Evolutionary conservation across 35 echinoderm and acorn worm species (phyloP), one percentile per base, ranked within the genome.

Genomic region (Lytechinus pictus): DNA sequence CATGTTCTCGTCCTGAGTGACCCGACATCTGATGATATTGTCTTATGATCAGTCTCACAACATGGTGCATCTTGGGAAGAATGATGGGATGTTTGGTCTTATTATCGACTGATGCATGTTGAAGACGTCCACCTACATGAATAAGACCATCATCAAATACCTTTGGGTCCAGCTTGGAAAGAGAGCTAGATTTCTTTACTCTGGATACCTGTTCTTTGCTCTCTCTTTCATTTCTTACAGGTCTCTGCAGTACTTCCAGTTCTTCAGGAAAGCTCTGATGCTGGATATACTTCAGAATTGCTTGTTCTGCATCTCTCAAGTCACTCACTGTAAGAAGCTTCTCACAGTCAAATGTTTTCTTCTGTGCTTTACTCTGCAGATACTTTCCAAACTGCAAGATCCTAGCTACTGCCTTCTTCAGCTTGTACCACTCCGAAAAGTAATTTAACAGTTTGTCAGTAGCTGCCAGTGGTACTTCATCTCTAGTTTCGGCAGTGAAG

Each of bases 61-160:
- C 27, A 94, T 71, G 60, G 52, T 57, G 44, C 44, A 52, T 95
- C 95, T 98, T 96, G 4, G 96, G 97, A 52, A 98, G 52, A 27
- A 98, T 95, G 9, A 94, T 28, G 12, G 94, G 94, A 95, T 95
- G 72, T 27, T 95, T 95, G 9, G 52, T 52, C 53, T 95, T 1
- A 3, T 27, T 4, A 14, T 79, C 60, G 9, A 95, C 8, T 87
- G 60, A 54, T 44, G 94, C 56, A 53, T 87, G 29, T 8, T 53
- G 66, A 51, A 95, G 94, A 0, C 94, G 60, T 13, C 94, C 94
- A 13, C 94, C 33, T 24, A 95, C 94, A 53, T 86, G 66, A 8
- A 95, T 52, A 1, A 87, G 61, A 10, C 79, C 58, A 14, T 95
- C 51, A 52, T 19, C 16, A 14, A 53, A 86, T 3, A 86, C 52